These are phyloP conservation scores for Peromyscus polionotus DNA, from an alignment of 2,113 vertebrate genomes.

Conservation along the genomic window DNA sequence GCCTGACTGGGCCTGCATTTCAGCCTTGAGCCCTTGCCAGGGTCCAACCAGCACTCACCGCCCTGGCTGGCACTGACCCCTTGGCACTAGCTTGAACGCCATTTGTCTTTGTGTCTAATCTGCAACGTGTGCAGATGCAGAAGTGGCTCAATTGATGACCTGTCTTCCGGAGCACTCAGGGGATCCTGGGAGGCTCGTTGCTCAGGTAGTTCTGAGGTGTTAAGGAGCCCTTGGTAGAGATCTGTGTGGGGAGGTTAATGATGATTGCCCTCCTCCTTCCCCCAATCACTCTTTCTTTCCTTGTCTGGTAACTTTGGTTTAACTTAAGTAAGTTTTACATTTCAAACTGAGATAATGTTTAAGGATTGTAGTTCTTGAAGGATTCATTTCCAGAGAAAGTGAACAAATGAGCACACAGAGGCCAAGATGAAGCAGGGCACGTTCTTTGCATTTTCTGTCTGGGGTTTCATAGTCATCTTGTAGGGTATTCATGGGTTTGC, in stretches of 20 bases:
- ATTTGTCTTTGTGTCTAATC: slow-evolving; percentile 84
- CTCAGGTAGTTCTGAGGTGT: slow-evolving; percentile 57
- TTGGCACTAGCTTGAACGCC: slow-evolving; percentile 76
- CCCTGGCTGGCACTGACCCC: slow-evolving; percentile 61
- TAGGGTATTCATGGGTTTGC: not conserved
- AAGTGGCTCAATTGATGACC: slow-evolving; percentile 84
- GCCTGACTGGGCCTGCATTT: not conserved
- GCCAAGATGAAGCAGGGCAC: not conserved
- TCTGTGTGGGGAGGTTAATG: slow-evolving; percentile 47
- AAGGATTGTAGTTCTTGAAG: slow-evolving; percentile 58
- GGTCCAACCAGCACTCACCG: slow-evolving; percentile 55
- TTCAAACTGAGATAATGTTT: slow-evolving; percentile 64
- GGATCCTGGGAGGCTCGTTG: slow-evolving; percentile 59
- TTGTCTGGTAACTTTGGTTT: slow-evolving; percentile 62
- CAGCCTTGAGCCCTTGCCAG: not conserved
- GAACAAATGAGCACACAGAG: slow-evolving; percentile 27
- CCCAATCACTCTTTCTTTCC: not conserved
- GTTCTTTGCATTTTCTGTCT: not conserved
- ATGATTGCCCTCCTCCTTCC: not conserved
- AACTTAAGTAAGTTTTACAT: slow-evolving; percentile 72
- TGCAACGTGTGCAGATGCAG: slow-evolving; percentile 84
- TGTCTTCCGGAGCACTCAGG: slow-evolving; percentile 76
- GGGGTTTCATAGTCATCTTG: not conserved
- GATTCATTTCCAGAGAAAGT: slow-evolving; percentile 52
- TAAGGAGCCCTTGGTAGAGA: slow-evolving; percentile 62